Percentiles rank a stretch among this genome's conserved stretches.
Evolutionary conservation across 2,888 invertebrate species (phyloP).

Genomic region (Chironomus riparius): DNA sequence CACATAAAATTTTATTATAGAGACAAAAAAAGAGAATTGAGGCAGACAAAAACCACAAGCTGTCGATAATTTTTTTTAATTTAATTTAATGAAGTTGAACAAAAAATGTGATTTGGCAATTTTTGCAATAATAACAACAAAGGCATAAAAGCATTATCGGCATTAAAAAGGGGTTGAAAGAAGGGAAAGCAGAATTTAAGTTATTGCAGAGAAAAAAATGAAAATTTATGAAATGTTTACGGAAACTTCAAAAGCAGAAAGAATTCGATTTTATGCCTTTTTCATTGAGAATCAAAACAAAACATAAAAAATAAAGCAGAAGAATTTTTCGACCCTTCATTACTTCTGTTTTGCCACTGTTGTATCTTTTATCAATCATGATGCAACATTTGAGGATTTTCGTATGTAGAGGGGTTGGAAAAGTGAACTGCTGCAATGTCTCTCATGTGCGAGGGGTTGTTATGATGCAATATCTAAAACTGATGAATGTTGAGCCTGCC

Average conservation of each 20-base stretch:
- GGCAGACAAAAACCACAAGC: neutral
- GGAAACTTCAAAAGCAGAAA: neutral
- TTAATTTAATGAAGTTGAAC: neutral
- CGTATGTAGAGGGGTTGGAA: neutral
- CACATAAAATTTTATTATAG: too few relatives aligned
- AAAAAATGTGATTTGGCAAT: neutral
- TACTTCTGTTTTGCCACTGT: neutral
- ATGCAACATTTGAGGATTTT: neutral
- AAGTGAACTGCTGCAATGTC: neutral
- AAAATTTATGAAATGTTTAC: neutral
- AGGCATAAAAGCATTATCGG: neutral
- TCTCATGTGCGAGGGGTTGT: neutral
- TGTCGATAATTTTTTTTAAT: neutral
- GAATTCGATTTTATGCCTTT: conserved; percentile 6
- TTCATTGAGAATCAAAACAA: conserved; percentile 1
- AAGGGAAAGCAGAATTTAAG: neutral
- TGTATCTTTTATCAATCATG: neutral
- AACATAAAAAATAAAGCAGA: neutral
- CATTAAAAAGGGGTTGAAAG: neutral
- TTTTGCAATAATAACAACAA: neutral
- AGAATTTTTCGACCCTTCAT: neutral
- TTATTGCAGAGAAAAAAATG: neutral
- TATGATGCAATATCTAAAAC: neutral
- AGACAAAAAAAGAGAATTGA: neutral
- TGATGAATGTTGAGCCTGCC: neutral